Conservation (phyloP, 2,797 vertebrate species). For the Spinibarbus caldwelli region DNA sequence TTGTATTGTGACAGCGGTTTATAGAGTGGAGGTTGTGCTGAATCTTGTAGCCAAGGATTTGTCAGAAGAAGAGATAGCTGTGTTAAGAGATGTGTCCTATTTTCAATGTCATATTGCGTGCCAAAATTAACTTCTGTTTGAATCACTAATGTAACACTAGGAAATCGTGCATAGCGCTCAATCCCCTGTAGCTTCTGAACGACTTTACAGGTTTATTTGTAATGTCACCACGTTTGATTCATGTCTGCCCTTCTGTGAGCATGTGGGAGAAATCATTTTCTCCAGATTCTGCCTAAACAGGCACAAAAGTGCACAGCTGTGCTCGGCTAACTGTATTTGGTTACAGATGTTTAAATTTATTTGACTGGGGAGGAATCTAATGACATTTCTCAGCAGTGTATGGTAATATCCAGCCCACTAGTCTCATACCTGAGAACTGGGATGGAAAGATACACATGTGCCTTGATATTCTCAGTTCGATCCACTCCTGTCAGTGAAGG, state of each 20-base stretch:
- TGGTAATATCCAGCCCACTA: conserved; percentile 8
- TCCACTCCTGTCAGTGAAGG: neutral
- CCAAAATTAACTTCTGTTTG: conserved; percentile 42
- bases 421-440: neutral
- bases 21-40: neutral
- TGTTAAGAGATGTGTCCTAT: conserved; percentile 39
- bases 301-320: conserved; percentile 33
- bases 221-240: conserved; percentile 40
- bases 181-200: conserved; percentile 34
- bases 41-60: conserved; percentile 3
- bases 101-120: conserved; percentile 9
- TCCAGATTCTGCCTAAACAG: conserved; percentile 10
- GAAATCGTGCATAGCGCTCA: conserved; percentile 13
- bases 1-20: conserved; percentile 13
- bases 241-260: conserved; percentile 20
- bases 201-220: conserved; percentile 41
- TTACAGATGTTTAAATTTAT: conserved; percentile 32
- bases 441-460: neutral
- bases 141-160: conserved; percentile 32
- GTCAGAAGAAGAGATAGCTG: conserved; percentile 1
- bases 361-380: conserved; percentile 26
- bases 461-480: neutral
- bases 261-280: conserved; percentile 42
- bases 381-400: conserved; percentile 20
- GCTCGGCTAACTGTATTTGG: conserved; percentile 27